phyloP scores from a whole-genome alignment of 1,140 invertebrate genomes.

The Pomacea maculata region DNA sequence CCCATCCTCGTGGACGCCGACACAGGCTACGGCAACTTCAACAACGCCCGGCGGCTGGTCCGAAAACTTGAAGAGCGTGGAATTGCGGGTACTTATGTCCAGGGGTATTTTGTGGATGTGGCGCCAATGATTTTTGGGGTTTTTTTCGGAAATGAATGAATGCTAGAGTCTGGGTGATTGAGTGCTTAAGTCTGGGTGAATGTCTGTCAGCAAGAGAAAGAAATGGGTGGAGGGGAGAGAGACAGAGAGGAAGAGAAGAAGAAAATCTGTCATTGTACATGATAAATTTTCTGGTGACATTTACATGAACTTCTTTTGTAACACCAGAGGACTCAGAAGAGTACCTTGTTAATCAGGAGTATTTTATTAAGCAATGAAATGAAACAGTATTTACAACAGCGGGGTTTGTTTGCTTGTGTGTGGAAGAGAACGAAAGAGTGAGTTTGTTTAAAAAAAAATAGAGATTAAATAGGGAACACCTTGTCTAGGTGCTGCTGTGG shows the following conservation, averaged over 20 bases:
- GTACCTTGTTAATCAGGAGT: too few species aligned
- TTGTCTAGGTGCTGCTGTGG: conserved; percentile 65
- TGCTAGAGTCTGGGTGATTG: neutral
- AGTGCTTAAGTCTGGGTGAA: neutral
- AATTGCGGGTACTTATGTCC: conserved; percentile 59
- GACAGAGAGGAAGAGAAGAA: too few species aligned
- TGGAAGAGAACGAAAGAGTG: too few species aligned
- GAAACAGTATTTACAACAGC: too few species aligned
- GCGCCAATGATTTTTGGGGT: neutral
- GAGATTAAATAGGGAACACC: neutral
- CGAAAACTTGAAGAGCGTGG: conserved; percentile 66
- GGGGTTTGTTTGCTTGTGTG: neutral
- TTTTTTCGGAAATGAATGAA: too few species aligned
- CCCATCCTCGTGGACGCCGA: conserved; percentile 69
- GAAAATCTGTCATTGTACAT: too few species aligned
- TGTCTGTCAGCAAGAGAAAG: neutral
- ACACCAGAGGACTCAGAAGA: too few species aligned
- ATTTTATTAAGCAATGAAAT: too few species aligned
- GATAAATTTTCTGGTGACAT: too few species aligned
- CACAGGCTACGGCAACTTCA: conserved; percentile 69
- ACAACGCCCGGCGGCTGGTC: conserved; percentile 67
- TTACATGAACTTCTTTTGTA: too few species aligned
- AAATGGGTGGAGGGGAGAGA: too few species aligned
- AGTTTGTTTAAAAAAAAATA: neutral
- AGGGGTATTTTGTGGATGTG: neutral